Evolutionary conservation across 2,888 invertebrate species (phyloP), one percentile per base, ranked within the genome.

Genomic region (Tiliacea aurago): DNA sequence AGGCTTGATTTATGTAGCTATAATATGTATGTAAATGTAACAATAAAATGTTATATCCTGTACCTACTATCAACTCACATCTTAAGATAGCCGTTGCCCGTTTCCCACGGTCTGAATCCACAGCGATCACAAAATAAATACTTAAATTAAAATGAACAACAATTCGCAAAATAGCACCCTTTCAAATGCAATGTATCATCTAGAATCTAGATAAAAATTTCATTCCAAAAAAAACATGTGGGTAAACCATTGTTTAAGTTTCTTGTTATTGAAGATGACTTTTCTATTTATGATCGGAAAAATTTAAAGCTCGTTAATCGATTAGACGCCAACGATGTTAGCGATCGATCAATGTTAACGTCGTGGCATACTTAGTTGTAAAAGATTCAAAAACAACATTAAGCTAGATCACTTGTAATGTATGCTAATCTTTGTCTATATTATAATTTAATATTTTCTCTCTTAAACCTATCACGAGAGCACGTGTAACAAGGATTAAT

Each of bases 401-500:
- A 41, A 47, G 55, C 67, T n/a, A 9, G 68, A 66, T 71, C 43
- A 37, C 66, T 73, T 53, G 55, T 47, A 63, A 58, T 78, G 61
- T 68, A 45, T 47, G 61, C 37, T 74, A 62, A 67, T 63, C n/a
- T 82, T 41, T 45, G 58, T 15, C 64, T 66, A 41, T 43, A 53
- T n/a, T n/a, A 62, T 69, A 59, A 33, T 70, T 64, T 62, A 63
- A 62, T 55, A 68, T 70, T 70, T 73, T 70, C 65, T 51, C 23
- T 45, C 55, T 41, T 41, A 53, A 51, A 70, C 28, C 73, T 15
- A 64, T 63, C 72, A 70, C 55, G 9, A 59, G 23, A 66, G 45
- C 58, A 74, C 63, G 56, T 69, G 68, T 83, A 76, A 80, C 58
- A 80, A 77, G 78, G 80, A 85, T 85, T 85, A 70, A 84, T 74